Evolutionary conservation across 2,888 invertebrate genomes (phyloP).

Genomic region (Meganola albula): DNA sequence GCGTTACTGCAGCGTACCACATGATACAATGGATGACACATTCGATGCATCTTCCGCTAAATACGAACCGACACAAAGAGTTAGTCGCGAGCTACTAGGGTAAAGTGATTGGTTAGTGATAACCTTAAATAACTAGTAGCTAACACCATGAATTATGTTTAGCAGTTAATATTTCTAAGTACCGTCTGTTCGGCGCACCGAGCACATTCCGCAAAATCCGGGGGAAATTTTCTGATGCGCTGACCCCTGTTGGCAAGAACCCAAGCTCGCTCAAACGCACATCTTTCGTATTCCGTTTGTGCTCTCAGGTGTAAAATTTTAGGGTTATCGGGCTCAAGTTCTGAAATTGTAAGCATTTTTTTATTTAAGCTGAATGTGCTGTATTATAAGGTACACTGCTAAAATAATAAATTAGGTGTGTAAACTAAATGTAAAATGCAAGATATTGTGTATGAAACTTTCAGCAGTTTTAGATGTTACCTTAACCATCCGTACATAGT

Average conservation of each 20-base stretch:
- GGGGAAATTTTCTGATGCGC: constrained; percentile 44
- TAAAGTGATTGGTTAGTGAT: no score
- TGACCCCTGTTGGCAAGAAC: constrained; percentile 54
- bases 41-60: no score
- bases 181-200: constrained; percentile 66
- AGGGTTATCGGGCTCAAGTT: constrained; percentile 58
- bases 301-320: constrained; percentile 60
- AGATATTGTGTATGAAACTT: neutral
- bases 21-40: no score
- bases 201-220: constrained; percentile 58
- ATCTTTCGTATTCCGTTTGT: constrained; percentile 64
- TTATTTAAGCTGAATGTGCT: neutral
- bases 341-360: constrained; percentile 25
- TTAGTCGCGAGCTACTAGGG: no score
- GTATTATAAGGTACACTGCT: neutral
- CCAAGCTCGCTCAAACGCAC: constrained; percentile 58
- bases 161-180: no score
- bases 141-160: no score
- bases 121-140: no score
- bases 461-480: neutral
- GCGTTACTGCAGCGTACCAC: no score
- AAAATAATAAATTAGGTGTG: neutral
- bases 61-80: no score
- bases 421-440: neutral
- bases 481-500: no score